A percentile compares a stretch with the other conserved stretches of the same genome.
These are phyloP conservation scores for Motacilla alba DNA, from an alignment of 2,113 vertebrate genomes.

Conservation along the genomic window DNA sequence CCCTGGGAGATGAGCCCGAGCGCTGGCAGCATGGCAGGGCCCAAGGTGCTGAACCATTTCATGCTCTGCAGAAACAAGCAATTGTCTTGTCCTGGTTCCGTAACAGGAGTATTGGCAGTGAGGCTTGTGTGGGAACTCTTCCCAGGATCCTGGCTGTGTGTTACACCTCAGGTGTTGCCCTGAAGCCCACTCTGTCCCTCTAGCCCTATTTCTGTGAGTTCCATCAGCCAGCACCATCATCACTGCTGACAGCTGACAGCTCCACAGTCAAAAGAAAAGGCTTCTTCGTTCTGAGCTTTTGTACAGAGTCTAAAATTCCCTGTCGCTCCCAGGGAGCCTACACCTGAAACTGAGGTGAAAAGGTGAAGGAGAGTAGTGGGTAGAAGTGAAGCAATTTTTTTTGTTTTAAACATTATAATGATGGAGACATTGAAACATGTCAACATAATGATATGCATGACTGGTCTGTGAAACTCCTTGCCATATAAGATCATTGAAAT, in stretches of 20 bases:
- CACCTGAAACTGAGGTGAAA: not conserved
- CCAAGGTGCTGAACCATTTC: not conserved
- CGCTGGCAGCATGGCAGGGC: accelerated
- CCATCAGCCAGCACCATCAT: not conserved
- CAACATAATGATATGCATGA: not conserved
- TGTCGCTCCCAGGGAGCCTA: not conserved
- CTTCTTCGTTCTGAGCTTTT: not conserved
- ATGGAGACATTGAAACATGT: not conserved
- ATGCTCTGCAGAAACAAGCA: not conserved
- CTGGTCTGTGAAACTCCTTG: not conserved
- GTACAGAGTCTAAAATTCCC: not conserved
- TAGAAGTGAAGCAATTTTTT: not conserved
- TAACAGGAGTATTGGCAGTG: not conserved
- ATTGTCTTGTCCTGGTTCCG: not conserved
- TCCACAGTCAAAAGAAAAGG: not conserved
- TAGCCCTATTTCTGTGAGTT: not conserved
- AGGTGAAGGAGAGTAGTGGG: not conserved
- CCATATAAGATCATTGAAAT: not conserved
- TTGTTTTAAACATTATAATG: not conserved
- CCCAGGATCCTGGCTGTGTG: not conserved
- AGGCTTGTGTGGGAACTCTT: not conserved
- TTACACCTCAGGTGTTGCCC: not conserved
- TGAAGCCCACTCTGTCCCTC: not conserved
- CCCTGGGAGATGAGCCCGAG: not conserved
- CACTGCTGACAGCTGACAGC: not conserved